These are phyloP conservation scores for Harpagus bidentatus DNA, from an alignment of 2,113 vertebrate genomes.

Conservation along the genomic window DNA sequence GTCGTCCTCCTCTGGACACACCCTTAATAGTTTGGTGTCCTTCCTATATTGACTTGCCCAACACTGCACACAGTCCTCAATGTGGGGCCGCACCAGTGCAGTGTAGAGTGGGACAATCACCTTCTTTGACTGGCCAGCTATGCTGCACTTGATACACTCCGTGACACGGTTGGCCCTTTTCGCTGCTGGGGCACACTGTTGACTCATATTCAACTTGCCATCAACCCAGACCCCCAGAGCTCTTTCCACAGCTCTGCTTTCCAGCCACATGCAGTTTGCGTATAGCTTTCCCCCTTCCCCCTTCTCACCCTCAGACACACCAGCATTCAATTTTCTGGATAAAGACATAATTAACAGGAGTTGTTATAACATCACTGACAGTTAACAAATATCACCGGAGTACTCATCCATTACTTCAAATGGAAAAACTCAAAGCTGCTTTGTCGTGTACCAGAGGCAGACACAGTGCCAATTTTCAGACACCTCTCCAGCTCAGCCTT, in stretches of 20 bases:
- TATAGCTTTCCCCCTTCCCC: not conserved
- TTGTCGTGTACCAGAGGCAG: not conserved
- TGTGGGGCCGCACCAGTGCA: fast-evolving
- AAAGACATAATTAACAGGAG: not conserved
- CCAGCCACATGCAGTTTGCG: not conserved
- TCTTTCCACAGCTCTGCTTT: not conserved
- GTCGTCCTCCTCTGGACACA: fast-evolving
- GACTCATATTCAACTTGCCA: not conserved
- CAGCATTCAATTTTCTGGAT: not conserved
- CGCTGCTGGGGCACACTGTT: not conserved
- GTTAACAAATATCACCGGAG: not conserved
- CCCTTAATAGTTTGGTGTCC: too few relatives aligned
- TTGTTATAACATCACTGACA: not conserved
- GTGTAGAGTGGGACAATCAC: not conserved
- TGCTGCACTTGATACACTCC: not conserved
- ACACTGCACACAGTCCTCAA: fast-evolving
- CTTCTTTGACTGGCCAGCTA: fast-evolving
- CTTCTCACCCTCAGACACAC: not conserved
- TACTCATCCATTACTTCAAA: not conserved
- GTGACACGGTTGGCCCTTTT: fast-evolving
- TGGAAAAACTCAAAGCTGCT: not conserved
- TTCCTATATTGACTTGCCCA: fast-evolving
- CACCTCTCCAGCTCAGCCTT: not conserved
- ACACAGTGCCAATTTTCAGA: not conserved
- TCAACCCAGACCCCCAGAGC: not conserved